These are phyloP conservation scores for Reticulitermes lucifugus DNA, from an alignment of 2,888 invertebrate species.

Conservation along the genomic window DNA sequence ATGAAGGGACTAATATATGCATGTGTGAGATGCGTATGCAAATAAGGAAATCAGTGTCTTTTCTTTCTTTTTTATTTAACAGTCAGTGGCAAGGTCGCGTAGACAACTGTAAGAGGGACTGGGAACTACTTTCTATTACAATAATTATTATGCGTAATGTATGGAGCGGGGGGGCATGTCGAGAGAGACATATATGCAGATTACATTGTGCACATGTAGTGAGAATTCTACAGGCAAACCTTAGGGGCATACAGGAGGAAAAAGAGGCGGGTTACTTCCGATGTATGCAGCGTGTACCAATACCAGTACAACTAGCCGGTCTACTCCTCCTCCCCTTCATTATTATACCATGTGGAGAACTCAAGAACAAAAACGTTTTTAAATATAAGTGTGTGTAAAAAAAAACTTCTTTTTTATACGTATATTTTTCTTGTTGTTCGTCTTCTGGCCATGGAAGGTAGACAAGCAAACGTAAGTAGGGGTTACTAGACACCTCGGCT, in stretches of 20 bases:
- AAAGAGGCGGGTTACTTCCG: constrained; percentile 2
- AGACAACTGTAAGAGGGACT: neutral
- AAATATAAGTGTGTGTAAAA: constrained; percentile 8
- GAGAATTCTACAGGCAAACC: constrained; percentile 4
- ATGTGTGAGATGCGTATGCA: constrained; percentile 20
- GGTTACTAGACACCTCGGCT: neutral
- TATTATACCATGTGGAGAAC: constrained; percentile 6
- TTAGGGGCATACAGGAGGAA: neutral
- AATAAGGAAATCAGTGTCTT: constrained; percentile 39
- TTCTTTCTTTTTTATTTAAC: constrained; percentile 29
- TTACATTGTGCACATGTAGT: neutral
- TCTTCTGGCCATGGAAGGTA: constrained; percentile 2
- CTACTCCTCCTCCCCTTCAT: neutral
- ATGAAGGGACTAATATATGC: constrained; percentile 34
- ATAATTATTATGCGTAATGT: constrained; percentile 39
- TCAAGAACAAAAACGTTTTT: constrained; percentile 16
- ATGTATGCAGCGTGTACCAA: neutral
- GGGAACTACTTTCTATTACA: constrained; percentile 14
- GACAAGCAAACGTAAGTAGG: neutral
- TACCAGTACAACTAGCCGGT: neutral
- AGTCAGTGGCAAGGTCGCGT: constrained; percentile 24
- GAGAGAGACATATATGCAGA: constrained; percentile 22
- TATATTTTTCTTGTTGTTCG: constrained; percentile 16
- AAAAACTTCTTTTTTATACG: constrained; percentile 19
- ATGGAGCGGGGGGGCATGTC: neutral